These are phyloP conservation scores for Sericinus montela DNA, from an alignment of 2,888 invertebrate genomes.

Conservation along the genomic window DNA sequence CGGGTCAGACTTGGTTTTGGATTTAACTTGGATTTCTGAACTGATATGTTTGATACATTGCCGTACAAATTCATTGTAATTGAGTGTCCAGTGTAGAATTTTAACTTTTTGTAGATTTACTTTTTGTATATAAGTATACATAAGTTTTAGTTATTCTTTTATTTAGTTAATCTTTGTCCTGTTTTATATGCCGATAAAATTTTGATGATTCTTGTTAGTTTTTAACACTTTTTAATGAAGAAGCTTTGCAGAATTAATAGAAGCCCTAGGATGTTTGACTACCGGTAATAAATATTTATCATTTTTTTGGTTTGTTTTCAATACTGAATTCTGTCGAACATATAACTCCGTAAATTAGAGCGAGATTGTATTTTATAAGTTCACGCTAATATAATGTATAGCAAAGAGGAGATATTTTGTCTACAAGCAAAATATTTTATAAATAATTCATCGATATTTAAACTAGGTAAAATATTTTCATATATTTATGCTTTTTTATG, in stretches of 20 bases:
- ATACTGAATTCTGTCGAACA: no score
- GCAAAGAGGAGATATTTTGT: no score
- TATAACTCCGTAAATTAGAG: no score
- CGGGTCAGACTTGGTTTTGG: conserved; percentile 64
- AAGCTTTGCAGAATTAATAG: background rate
- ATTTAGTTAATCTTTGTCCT: conserved; percentile 39
- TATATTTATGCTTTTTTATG: no score
- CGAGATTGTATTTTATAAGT: no score
- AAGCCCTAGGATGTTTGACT: no score
- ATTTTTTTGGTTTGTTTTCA: no score
- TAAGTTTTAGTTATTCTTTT: conserved; percentile 67
- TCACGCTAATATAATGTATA: no score
- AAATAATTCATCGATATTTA: no score
- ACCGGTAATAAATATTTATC: no score
- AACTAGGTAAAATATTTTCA: no score
- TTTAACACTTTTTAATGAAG: background rate
- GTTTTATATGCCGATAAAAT: conserved; percentile 59
- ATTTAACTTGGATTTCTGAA: conserved; percentile 64
- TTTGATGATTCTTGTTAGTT: conserved; percentile 14
- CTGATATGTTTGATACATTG: background rate
- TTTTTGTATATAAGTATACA: conserved; percentile 78
- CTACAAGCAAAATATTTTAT: no score
- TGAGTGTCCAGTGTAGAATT: conserved; percentile 11
- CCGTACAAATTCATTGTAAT: conserved; percentile 9
- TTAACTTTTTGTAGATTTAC: conserved; percentile 59